Conservation (phyloP, 2,113 vertebrate genomes). For the Copsychus sechellarum region DNA sequence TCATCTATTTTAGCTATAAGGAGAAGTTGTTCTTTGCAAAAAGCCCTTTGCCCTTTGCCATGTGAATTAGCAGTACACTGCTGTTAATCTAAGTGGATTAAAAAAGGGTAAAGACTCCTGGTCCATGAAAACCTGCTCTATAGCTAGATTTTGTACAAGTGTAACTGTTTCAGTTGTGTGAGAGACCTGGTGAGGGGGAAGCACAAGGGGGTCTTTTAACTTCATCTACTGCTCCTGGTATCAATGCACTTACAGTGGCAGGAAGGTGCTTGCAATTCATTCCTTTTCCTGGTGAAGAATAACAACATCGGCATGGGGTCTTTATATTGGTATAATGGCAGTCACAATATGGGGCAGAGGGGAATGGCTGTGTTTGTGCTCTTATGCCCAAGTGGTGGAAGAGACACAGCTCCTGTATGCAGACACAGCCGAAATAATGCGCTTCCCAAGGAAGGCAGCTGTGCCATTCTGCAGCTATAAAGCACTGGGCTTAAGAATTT, state of each 20-base stretch:
- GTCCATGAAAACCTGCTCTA: slow-evolving; percentile 27
- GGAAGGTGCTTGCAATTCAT: slow-evolving; percentile 43
- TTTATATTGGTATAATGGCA: slow-evolving; percentile 41
- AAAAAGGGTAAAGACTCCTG: slow-evolving; percentile 33
- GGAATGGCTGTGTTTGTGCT: neutral
- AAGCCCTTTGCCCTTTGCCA: slow-evolving; percentile 31
- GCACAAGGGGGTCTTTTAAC: slow-evolving; percentile 26
- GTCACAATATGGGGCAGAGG: neutral
- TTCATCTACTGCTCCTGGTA: neutral
- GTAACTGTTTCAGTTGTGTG: neutral
- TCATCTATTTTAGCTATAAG: slow-evolving; percentile 13
- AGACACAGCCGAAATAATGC: neutral
- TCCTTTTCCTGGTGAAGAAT: slow-evolving; percentile 25
- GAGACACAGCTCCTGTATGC: neutral
- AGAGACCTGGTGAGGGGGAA: neutral
- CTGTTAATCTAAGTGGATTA: slow-evolving; percentile 60
- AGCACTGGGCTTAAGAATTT: slow-evolving; percentile 40
- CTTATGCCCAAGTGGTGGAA: neutral
- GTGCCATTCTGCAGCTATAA: neutral
- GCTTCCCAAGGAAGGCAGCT: neutral
- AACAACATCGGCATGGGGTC: neutral
- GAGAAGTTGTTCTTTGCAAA: slow-evolving; percentile 6
- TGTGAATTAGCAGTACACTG: slow-evolving; percentile 23
- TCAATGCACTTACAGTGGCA: slow-evolving; percentile 50
- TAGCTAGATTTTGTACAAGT: slow-evolving; percentile 13